Conservation (phyloP, 2,113 vertebrate species). For the Microcebus tavaratra region DNA sequence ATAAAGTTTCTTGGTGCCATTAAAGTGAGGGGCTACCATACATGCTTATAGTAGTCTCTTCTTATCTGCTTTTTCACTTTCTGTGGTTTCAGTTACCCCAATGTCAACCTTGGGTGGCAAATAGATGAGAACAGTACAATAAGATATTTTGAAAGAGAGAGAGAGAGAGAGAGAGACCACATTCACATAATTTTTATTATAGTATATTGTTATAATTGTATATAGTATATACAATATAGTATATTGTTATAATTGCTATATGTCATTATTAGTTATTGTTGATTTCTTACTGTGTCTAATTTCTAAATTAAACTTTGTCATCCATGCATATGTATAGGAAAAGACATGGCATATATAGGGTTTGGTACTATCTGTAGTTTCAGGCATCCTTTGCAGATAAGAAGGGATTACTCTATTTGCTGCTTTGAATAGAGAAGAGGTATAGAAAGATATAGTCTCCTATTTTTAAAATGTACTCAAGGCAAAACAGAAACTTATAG, state of each 20-base stretch:
- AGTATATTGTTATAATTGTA: neutral
- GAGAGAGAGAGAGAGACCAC: neutral
- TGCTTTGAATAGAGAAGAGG: neutral
- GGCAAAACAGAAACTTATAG: neutral
- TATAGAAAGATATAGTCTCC: neutral
- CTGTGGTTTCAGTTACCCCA: neutral
- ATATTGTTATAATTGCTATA: neutral
- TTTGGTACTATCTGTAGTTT: neutral
- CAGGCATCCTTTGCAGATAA: neutral
- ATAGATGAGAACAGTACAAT: neutral
- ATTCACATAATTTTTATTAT: neutral
- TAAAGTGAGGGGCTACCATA: neutral
- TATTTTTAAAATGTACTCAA: conserved; percentile 13
- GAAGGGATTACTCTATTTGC: neutral
- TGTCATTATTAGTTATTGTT: neutral
- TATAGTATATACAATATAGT: neutral
- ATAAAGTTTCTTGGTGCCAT: neutral
- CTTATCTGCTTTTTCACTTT: neutral
- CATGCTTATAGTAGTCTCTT: neutral
- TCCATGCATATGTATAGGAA: neutral
- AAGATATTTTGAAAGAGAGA: neutral
- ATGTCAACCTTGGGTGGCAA: neutral
- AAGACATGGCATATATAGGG: neutral
- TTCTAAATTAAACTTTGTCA: neutral
- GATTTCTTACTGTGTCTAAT: neutral